Evolutionary conservation across 2,888 invertebrate genomes (phyloP), one percentile per base, ranked within the genome.

Genomic region (Epirrhoe alternata): DNA sequence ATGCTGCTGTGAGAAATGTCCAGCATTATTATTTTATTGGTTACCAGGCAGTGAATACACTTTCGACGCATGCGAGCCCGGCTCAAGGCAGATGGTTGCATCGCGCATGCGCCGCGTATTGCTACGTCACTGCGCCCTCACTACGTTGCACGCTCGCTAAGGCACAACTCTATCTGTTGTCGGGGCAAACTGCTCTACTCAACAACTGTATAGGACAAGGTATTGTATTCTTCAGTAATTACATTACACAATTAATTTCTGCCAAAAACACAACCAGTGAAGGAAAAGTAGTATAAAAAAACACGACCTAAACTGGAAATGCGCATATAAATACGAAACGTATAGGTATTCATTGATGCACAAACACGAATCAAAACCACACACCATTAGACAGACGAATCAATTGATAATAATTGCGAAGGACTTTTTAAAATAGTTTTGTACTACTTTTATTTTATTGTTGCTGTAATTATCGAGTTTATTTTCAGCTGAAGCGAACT

Each of bases 41-140:
- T n/a, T 33, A 85, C 75, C 86, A 97, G 96, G 96, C 96, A 81
- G 98, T 98, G 49, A 98, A 98, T 89, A 94, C 95, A 67, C 88
- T 98, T 69, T 94, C 97, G 5, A 95, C 97, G 74, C 81, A 96
- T 94, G 12, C 91, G 94, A 75, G 74, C 53, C 72, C 73, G 45
- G 69, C 75, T 45, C 76, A 75, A 45, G 97, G 97, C 1, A 95
- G 96, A 12, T 96, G 97, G 76, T 97, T 98, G 93, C 97, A 97
- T 35, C 96, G 97, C 81, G 99, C 99, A 1, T 99, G 99, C 92
- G 96, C 97, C 52, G 99, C 99, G 0, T 99, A 97, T 90, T 97
- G 97, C 87, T 99, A 97, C 88, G 98, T 99, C 70, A 99, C 99
- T 7, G 97, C 98, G 84, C 99, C 99, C n/a, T 99, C 99, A 12